Evolutionary conservation across 2,113 vertebrate species (phyloP).

Genomic region (Colossoma macropomum): DNA sequence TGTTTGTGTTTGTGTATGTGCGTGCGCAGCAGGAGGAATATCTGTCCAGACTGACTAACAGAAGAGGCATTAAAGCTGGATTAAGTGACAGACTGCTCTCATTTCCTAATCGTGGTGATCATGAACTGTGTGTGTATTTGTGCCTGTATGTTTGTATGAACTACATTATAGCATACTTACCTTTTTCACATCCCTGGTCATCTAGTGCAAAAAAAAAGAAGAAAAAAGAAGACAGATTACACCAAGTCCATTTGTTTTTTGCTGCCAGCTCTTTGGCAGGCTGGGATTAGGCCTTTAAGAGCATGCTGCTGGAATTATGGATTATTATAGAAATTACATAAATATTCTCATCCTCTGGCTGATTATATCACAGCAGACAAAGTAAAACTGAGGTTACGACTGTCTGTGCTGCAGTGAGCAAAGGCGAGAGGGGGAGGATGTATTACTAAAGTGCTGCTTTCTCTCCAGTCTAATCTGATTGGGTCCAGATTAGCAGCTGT

Average conservation of each 20-base stretch:
- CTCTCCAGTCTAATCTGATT: constrained; percentile 70
- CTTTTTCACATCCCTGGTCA: constrained; percentile 95
- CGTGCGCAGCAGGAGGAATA: background rate
- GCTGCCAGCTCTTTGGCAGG: background rate
- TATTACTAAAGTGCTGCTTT: constrained; percentile 66
- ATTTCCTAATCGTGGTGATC: constrained; percentile 15
- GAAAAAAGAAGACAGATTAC: background rate
- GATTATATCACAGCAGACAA: background rate
- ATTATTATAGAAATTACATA: background rate
- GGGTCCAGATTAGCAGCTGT: constrained; percentile 37
- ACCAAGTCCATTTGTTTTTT: background rate
- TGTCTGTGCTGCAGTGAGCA: background rate
- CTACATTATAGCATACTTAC: constrained; percentile 75
- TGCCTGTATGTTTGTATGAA: background rate
- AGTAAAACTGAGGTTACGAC: background rate
- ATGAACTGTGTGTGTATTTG: constrained; percentile 1
- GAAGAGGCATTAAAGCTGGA: constrained; percentile 28
- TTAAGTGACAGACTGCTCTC: constrained; percentile 30
- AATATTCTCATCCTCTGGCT: background rate
- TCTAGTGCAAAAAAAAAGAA: constrained; percentile 82
- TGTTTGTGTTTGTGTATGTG: constrained; percentile 1
- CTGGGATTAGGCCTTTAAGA: background rate
- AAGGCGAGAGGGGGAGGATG: constrained; percentile 41
- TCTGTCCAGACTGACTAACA: constrained; percentile 8
- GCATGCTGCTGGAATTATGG: background rate